Base-by-base conservation (phyloP, 1,140 invertebrate genomes). In the Drosophila truncata region DNA sequence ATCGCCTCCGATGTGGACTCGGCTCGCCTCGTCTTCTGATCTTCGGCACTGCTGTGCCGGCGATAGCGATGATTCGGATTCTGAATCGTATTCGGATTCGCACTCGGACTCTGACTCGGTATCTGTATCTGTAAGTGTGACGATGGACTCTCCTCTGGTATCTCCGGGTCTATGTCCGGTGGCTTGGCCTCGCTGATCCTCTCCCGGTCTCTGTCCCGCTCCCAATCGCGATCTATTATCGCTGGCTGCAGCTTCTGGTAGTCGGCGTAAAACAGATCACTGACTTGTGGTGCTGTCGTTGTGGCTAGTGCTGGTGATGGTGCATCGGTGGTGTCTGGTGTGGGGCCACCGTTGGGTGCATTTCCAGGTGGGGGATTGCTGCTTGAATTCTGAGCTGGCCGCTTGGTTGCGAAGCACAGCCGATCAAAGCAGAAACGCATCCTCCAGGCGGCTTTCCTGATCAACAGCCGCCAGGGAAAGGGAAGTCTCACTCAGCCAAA, bases 341-440 rank as follows among this genome's bases (percentile, higher is more conserved):
- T 65, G 42, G 23, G 42, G 61, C 61, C 49, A 18, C 69, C 54
- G 42, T 54, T 42, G 11, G 62, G 74, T 61, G 55, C 62, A 69
- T 62, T 58, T 41, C 25, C 52, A 37, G 50, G 31, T 35, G 20
- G 52, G 33, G 33, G 52, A 55, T 13, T 67, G 46, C 50, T 69
- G n/a, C 23, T 74, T 11, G 69, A 39, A 69, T 64, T 77, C 78
- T 95, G 95, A 95, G 95, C 94, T 93, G 95, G 95, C 93, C 95
- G 95, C 95, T 96, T 95, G 94, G 96, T 96, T 95, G 96, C 96
- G 95, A 97, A 97, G 95, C 96, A 97, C 94, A 97, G 94, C 94
- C 94, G 95, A 93, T 97, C 96, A 94, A 97, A 97, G 94, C 96
- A 97, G 94, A 97, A 96, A 95, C 96, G 96, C 96, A 97, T 97